Percentiles rank a stretch among this genome's conserved stretches.
These are phyloP conservation scores for Lethrus apterus DNA, from an alignment of 1,140 invertebrate genomes.

Conservation along the genomic window DNA sequence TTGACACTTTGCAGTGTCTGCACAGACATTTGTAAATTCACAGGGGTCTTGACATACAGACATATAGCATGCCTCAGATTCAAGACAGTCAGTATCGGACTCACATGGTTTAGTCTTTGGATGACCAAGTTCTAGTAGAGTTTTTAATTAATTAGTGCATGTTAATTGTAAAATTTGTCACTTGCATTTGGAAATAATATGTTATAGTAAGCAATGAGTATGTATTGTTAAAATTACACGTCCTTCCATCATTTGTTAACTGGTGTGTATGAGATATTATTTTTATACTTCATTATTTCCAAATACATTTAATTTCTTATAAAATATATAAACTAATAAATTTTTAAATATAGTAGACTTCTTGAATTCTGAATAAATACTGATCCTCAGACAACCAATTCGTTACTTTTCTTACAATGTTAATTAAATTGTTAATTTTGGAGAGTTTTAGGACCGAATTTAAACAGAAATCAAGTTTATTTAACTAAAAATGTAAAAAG, in stretches of 20 bases:
- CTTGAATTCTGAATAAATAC: no score
- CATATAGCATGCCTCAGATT: constrained; percentile 66
- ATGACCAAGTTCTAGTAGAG: constrained; percentile 52
- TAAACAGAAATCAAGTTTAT: no score
- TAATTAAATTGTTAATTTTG: no score
- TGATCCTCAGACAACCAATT: no score
- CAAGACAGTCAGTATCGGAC: constrained; percentile 66
- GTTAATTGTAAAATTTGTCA: neutral
- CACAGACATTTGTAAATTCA: constrained; percentile 66
- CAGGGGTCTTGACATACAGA: constrained; percentile 66
- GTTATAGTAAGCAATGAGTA: neutral
- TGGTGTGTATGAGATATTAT: neutral
- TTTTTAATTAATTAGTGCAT: constrained; percentile 12
- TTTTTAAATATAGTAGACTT: no score
- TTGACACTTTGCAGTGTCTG: constrained; percentile 60
- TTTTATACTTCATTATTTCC: neutral
- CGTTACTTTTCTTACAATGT: no score
- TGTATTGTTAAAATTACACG: neutral
- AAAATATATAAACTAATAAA: constrained; percentile 3
- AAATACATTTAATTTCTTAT: neutral
- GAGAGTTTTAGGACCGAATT: no score
- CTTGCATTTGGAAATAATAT: neutral
- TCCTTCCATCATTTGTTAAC: neutral
- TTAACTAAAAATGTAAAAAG: no score
- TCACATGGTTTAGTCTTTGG: constrained; percentile 60